Evolutionary conservation across 2,797 vertebrate species (phyloP).

Genomic region (Schizothorax lantsangensis): DNA sequence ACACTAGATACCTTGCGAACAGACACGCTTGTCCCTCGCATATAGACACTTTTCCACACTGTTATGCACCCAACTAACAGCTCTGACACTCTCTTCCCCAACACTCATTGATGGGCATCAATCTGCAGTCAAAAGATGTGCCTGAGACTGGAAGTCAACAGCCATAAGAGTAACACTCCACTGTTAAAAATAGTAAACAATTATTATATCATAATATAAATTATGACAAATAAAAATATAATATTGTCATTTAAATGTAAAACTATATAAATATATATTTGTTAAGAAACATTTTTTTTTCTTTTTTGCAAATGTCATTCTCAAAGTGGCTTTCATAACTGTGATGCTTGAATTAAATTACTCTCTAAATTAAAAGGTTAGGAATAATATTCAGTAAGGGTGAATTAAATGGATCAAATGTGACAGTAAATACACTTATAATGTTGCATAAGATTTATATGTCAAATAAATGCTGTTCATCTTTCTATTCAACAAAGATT

Average conservation of each 20-base stretch:
- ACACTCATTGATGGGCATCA: neutral
- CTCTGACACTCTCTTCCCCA: neutral
- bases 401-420: neutral
- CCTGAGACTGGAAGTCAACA: neutral
- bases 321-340: neutral
- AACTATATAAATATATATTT: no score
- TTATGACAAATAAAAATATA: neutral
- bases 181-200: neutral
- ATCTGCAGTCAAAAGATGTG: neutral
- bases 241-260: neutral
- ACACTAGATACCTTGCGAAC: slow-evolving; percentile 46
- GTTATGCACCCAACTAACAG: neutral
- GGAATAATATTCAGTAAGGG: neutral
- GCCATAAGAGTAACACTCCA: neutral
- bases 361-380: neutral
- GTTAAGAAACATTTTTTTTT: no score
- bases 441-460: neutral
- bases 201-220: neutral
- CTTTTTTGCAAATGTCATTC: neutral
- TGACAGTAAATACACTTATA: neutral
- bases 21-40: slow-evolving; percentile 36
- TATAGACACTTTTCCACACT: neutral
- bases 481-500: neutral
- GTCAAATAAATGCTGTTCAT: neutral
- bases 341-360: neutral